Base-by-base conservation (phyloP, 2,888 invertebrate species). In the Geotrupes spiniger region DNA sequence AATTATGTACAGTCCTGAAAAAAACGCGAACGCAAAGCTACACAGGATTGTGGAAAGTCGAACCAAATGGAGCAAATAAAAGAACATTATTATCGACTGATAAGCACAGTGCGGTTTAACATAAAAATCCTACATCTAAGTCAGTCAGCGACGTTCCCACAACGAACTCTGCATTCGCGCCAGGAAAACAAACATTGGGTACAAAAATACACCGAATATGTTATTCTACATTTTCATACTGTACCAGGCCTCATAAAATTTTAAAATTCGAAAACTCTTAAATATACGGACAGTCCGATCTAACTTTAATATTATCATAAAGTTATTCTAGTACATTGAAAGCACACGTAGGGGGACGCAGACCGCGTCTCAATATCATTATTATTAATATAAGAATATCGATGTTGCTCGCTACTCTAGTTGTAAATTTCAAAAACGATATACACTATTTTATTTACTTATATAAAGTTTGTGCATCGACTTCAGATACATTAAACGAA, bases 161-260 rank as follows among this genome's bases (percentile, higher is more conserved):
- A 44, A 37, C 55, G 58, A 56, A 62, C 65, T 68, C 64, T 66
- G 64, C 68, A 56, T 58, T 40, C 57, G 58, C 17, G 59, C 59
- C 63, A 65, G 67, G 60, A 57, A 66, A 64, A 69, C 69, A 72
- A 71, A 68, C 64, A 66, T 68, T 69, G 71, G 72, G 71, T 73
- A 74, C 72, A 73, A 74, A 74, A 73, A 73, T 73, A 73, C 73
- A 72, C 72, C 70, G 69, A 73, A 69, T 69, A 69, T 72, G 67
- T 65, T 65, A 53, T 45, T 49, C 49, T 42, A 43, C 36, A 41
- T 53, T 63, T 69, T 71, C 70, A 70, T 71, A 70, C 70, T 72
- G 69, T 70, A 69, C 68, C 72, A 72, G 71, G 72, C 71, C 69
- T 73, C 69, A 70, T 72, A 72, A 73, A 72, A 70, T 71, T 73